phyloP scores from a whole-genome alignment of 2,797 vertebrate species.

The Spinus olivaceus region DNA sequence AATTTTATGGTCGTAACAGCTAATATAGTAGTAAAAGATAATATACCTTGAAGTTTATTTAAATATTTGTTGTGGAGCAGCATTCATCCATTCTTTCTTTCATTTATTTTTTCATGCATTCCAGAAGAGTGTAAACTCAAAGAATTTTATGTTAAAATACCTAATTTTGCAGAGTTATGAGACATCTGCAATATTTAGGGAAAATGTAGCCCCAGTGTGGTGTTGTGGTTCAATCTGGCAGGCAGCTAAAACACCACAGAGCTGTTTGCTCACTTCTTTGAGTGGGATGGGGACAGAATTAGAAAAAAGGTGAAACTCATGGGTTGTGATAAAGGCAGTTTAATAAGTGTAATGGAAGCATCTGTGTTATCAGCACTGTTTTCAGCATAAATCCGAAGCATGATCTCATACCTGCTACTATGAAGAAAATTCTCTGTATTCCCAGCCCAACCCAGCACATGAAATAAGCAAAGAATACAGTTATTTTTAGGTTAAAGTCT shows the following conservation, averaged over 20 bases:
- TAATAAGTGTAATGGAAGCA: background rate
- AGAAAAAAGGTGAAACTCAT: accelerated
- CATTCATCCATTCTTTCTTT: background rate
- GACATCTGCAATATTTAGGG: background rate
- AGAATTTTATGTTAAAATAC: background rate
- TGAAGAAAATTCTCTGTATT: background rate
- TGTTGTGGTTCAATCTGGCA: background rate
- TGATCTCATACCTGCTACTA: background rate
- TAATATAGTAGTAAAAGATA: background rate
- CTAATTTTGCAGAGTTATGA: background rate
- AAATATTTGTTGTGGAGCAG: background rate
- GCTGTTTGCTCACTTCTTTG: background rate
- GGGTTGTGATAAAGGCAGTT: background rate
- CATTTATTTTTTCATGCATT: background rate
- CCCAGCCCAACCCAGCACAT: background rate
- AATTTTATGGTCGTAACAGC: background rate
- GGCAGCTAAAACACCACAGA: background rate
- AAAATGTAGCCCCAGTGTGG: background rate
- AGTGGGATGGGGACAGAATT: background rate
- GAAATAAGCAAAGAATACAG: background rate
- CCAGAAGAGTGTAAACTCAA: background rate
- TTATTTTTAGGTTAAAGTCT: background rate
- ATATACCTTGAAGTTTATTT: background rate
- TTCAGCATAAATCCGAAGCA: background rate
- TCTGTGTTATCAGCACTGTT: background rate